Conservation (phyloP, 2,113 vertebrate species). For the Urocynchramus pylzowi region DNA sequence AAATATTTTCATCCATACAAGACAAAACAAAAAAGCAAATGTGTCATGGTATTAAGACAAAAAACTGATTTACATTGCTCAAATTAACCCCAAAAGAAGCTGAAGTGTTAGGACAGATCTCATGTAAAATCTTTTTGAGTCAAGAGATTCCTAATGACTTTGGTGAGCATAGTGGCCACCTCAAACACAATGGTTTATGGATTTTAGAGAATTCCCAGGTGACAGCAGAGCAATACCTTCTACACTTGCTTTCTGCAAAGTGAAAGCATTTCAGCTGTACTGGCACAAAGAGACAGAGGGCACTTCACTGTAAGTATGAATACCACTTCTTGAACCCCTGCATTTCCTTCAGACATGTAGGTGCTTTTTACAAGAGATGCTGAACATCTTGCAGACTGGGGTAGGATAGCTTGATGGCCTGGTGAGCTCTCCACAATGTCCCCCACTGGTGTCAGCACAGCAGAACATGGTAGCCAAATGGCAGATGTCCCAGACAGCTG, state of each 20-base stretch:
- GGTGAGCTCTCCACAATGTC: not conserved
- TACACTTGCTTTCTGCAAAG: not conserved
- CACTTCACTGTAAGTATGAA: not conserved
- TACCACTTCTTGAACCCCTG: not conserved
- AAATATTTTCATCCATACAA: not conserved
- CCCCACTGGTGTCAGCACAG: not conserved
- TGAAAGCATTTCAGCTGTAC: not conserved
- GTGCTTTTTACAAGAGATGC: not conserved
- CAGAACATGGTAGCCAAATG: fast-evolving
- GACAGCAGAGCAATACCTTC: not conserved
- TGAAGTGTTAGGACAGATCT: not conserved
- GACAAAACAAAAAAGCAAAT: not conserved
- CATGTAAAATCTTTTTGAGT: not conserved
- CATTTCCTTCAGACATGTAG: fast-evolving
- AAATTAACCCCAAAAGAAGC: not conserved
- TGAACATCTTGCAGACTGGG: not conserved
- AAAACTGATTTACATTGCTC: not conserved
- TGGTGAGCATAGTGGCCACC: not conserved
- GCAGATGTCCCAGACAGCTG: not conserved
- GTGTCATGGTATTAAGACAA: not conserved
- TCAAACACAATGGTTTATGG: not conserved
- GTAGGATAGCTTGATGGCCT: not conserved
- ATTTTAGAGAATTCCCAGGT: not conserved
- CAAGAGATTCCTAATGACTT: not conserved
- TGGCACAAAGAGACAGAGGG: not conserved